phyloP scores from a whole-genome alignment of 2,888 invertebrate species.

The Drosophila stalkeri region DNA sequence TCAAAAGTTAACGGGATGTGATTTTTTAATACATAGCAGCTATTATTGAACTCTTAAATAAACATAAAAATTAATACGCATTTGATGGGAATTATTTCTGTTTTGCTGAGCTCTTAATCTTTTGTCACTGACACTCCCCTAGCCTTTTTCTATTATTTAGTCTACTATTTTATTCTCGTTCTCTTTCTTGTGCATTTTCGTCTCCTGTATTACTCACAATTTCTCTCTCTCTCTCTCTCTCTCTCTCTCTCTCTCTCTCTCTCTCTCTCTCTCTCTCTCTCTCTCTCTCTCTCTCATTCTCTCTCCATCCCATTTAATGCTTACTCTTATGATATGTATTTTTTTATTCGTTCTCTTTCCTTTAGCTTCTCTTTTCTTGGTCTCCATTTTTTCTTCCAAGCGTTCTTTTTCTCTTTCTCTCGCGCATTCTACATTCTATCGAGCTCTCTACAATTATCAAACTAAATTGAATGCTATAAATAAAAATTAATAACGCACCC shows the following conservation, averaged over 20 bases:
- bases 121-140: too few relatives aligned
- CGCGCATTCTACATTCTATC: too few relatives aligned
- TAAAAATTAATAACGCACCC: neutral
- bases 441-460: neutral
- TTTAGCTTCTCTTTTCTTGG: too few relatives aligned
- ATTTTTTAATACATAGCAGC: neutral
- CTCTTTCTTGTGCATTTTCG: neutral
- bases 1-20: too few relatives aligned
- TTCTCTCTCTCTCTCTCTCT: neutral
- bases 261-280: neutral
- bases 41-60: fast-evolving
- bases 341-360: too few relatives aligned
- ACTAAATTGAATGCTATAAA: neutral
- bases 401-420: neutral
- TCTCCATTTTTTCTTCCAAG: too few relatives aligned
- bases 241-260: neutral
- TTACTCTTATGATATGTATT: too few relatives aligned
- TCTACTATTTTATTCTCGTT: neutral
- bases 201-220: neutral
- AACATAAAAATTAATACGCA: neutral
- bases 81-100: neutral
- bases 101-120: neutral
- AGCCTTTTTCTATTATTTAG: too few relatives aligned
- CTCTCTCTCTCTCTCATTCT: neutral
- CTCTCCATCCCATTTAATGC: neutral